Percentiles rank a stretch among this genome's conserved stretches.
phyloP scores from a whole-genome alignment of 92 coral and sea anemone genomes.

The Epizoanthus scotinus region DNA sequence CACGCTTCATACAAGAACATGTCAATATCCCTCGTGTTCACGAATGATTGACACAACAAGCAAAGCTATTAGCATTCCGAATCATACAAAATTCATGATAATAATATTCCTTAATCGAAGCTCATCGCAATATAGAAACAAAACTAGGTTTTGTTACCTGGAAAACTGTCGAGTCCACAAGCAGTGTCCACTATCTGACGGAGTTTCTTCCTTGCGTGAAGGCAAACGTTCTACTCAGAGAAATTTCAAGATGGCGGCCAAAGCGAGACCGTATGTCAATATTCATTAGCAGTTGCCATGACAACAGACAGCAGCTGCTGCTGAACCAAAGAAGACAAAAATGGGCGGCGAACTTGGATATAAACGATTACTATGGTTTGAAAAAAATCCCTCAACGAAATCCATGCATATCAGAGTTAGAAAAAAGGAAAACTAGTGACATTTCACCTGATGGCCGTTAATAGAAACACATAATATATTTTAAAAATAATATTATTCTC shows the following conservation, averaged over 20 bases:
- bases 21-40: slow-evolving; percentile 87
- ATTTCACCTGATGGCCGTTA: no score
- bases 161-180: slow-evolving; percentile 1
- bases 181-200: not conserved
- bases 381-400: not conserved
- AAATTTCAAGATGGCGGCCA: slow-evolving; percentile 90
- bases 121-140: not conserved
- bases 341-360: slow-evolving; percentile 26
- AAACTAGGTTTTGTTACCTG: slow-evolving; percentile 32
- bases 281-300: slow-evolving; percentile 84
- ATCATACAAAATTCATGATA: slow-evolving; percentile 63
- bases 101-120: slow-evolving; percentile 23
- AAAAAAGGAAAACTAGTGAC: no score
- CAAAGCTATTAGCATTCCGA: slow-evolving; percentile 71
- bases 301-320: slow-evolving; percentile 87
- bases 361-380: slow-evolving; percentile 9
- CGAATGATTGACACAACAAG: slow-evolving; percentile 84
- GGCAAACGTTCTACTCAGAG: slow-evolving; percentile 15
- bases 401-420: no score
- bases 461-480: no score
- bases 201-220: not conserved
- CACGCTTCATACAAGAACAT: slow-evolving; percentile 85
- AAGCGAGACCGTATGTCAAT: slow-evolving; percentile 78
- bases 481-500: no score
- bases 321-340: not conserved